These are phyloP conservation scores for Heterodera carotae DNA, from an alignment of 1,140 invertebrate genomes.

Conservation along the genomic window DNA sequence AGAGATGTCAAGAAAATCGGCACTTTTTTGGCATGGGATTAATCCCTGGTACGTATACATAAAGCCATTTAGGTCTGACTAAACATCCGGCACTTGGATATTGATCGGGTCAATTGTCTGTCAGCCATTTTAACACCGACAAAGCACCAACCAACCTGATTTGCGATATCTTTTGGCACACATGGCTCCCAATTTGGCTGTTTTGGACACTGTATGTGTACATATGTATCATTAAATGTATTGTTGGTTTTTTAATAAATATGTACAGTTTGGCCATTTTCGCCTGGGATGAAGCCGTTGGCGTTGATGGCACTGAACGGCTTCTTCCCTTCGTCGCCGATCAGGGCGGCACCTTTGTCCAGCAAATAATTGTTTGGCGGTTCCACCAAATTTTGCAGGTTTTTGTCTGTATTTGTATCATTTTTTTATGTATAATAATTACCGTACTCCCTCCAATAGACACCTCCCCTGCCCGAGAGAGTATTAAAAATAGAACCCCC, in stretches of 20 bases:
- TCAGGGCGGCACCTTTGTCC: constrained; percentile 1
- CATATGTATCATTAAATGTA: neutral
- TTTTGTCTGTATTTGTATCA: constrained; percentile 9
- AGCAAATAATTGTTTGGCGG: neutral
- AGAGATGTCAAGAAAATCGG: too few relatives aligned
- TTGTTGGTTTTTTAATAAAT: neutral
- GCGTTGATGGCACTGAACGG: constrained; percentile 1
- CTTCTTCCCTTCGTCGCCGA: constrained; percentile 4
- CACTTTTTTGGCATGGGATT: too few relatives aligned
- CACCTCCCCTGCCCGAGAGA: too few relatives aligned
- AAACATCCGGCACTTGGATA: too few relatives aligned
- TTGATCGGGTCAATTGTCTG: too few relatives aligned
- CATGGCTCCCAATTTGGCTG: constrained; percentile 64
- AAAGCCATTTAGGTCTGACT: too few relatives aligned
- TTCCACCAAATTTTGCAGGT: constrained; percentile 11
- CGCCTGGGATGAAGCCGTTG: constrained; percentile 11
- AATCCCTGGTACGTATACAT: too few relatives aligned
- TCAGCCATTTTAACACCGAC: too few relatives aligned
- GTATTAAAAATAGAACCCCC: too few relatives aligned
- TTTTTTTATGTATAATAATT: neutral
- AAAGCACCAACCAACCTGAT: constrained; percentile 20
- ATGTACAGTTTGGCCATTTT: constrained; percentile 23
- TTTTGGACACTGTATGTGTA: constrained; percentile 46
- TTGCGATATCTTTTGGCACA: constrained; percentile 63
- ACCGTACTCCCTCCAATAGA: too few relatives aligned